Evolutionary conservation across 2,888 invertebrate genomes (phyloP).

Genomic region (Tetranychus piercei): DNA sequence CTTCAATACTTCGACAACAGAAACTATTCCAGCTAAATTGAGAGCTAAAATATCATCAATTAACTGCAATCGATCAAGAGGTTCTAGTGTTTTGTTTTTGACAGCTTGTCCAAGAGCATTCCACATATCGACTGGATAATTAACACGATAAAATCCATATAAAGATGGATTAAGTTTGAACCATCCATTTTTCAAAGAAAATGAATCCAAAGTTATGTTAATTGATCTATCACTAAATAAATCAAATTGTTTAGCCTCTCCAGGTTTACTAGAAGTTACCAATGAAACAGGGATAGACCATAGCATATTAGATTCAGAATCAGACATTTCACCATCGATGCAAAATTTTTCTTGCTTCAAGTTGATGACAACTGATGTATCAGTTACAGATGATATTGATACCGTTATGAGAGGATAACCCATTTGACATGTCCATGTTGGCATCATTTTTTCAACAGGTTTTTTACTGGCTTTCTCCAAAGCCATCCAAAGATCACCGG

Average conservation of each 20-base stretch:
- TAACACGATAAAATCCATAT: slow-evolving; percentile 75
- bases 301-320: slow-evolving; percentile 33
- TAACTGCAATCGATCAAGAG: slow-evolving; percentile 69
- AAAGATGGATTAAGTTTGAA: slow-evolving; percentile 63
- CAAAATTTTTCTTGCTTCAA: slow-evolving; percentile 61
- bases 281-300: slow-evolving; percentile 83
- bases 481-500: slow-evolving; percentile 79
- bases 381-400: slow-evolving; percentile 26
- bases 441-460: slow-evolving; percentile 77
- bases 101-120: slow-evolving; percentile 59
- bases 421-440: slow-evolving; percentile 86
- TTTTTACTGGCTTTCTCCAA: slow-evolving; percentile 71
- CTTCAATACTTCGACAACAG: slow-evolving; percentile 58
- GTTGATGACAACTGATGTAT: slow-evolving; percentile 41
- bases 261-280: slow-evolving; percentile 52
- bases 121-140: slow-evolving; percentile 57
- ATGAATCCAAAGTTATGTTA: slow-evolving; percentile 51
- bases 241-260: slow-evolving; percentile 32
- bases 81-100: slow-evolving; percentile 55
- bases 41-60: slow-evolving; percentile 44
- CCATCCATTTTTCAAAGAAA: slow-evolving; percentile 45
- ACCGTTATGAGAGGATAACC: slow-evolving; percentile 69
- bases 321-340: slow-evolving; percentile 47
- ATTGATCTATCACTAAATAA: slow-evolving; percentile 47
- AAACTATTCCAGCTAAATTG: slow-evolving; percentile 60